These are phyloP conservation scores for Syncerus caffer DNA, from an alignment of 2,797 vertebrate genomes.

Conservation along the genomic window DNA sequence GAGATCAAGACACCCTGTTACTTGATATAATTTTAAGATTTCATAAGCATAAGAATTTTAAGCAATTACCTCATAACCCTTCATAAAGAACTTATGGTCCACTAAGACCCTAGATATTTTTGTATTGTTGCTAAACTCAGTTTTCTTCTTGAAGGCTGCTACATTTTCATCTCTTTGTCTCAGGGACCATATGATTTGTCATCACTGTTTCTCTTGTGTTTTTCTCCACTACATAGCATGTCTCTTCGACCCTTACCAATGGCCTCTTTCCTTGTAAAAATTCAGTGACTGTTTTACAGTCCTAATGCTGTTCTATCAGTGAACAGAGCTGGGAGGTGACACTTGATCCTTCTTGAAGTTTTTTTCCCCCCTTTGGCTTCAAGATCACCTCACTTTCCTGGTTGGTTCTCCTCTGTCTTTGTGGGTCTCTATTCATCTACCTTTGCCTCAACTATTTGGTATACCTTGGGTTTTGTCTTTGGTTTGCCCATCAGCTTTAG, in stretches of 20 bases:
- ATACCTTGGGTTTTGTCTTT: neutral
- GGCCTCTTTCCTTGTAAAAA: constrained; percentile 31
- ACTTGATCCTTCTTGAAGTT: neutral
- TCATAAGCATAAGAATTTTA: constrained; percentile 38
- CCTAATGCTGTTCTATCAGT: neutral
- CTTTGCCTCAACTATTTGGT: neutral
- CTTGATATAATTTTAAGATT: constrained; percentile 9
- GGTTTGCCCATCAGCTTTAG: neutral
- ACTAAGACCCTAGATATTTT: constrained; percentile 7
- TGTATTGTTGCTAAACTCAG: constrained; percentile 19
- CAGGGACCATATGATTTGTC: neutral
- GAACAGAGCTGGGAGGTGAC: neutral
- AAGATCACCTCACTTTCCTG: neutral
- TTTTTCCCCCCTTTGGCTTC: constrained; percentile 6
- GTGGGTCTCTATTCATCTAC: neutral
- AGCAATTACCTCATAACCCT: neutral
- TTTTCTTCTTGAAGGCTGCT: constrained; percentile 3
- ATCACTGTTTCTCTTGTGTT: neutral
- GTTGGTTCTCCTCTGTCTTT: neutral
- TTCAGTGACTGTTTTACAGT: constrained; percentile 11
- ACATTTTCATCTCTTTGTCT: neutral
- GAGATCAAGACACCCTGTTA: neutral
- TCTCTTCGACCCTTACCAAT: neutral
- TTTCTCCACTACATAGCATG: neutral
- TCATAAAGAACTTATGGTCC: constrained; percentile 29